These are phyloP conservation scores for Tympanoctomys barrerae DNA, from an alignment of 2,797 vertebrate genomes.

Conservation along the genomic window DNA sequence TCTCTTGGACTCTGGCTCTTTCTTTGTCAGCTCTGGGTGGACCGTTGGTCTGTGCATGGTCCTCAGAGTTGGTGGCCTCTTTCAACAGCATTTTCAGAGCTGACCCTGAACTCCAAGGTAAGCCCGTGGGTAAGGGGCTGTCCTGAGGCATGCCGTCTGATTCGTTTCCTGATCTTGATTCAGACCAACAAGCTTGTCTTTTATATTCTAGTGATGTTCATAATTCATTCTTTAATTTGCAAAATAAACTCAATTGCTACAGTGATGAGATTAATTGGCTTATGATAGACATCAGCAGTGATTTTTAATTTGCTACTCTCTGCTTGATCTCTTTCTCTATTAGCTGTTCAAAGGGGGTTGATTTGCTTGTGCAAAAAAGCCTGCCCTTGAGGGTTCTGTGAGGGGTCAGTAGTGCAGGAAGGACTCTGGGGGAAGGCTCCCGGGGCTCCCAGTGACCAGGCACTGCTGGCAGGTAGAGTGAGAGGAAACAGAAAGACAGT, in stretches of 20 bases:
- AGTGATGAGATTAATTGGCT: not conserved
- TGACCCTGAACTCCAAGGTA: not conserved
- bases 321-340: not conserved
- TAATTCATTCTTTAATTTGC: not conserved
- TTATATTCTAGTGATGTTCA: not conserved
- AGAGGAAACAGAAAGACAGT: not conserved
- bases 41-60: not conserved
- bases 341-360: too few species aligned
- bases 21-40: not conserved
- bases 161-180: not conserved
- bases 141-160: too few species aligned
- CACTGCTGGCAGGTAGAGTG: not conserved
- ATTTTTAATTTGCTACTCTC: not conserved
- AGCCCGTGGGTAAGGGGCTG: accelerated
- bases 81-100: not conserved
- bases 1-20: not conserved
- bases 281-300: not conserved
- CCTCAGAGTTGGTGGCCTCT: not conserved
- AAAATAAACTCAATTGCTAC: not conserved
- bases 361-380: not conserved
- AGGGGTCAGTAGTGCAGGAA: not conserved
- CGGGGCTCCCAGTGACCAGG: not conserved
- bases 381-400: not conserved
- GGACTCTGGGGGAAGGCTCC: not conserved
- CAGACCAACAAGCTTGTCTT: not conserved